Base-by-base conservation (phyloP, 2,113 vertebrate species). In the Seriola aureovittata region DNA sequence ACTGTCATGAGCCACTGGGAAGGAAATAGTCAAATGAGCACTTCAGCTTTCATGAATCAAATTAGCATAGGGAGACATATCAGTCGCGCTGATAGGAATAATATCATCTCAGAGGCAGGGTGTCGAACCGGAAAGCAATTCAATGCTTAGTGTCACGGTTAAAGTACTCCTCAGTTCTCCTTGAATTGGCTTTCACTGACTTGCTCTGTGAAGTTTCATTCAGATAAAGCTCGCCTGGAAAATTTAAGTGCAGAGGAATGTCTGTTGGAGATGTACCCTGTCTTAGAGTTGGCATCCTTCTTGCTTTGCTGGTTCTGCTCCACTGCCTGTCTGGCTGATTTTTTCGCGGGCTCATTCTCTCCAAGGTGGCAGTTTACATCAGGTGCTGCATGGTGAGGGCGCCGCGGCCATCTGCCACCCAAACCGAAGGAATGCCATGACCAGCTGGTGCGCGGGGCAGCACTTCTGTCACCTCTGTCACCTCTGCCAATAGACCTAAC, bases 171-270 rank as follows among this genome's bases (percentile, higher is more conserved):
- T 81, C 71, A 48, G 36, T 84, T 88, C 81, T 86, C 74, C 70
- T 75, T 73, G 65, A 87, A 81, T 79, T 66, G 58, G 68, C 25
- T 80, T 85, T 85, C 52, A 50, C 69, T 66, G 57, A 75, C 75
- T 75, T 75, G 25, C 64, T 84, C 69, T 68, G 58, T 86, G 59
- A 89, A 80, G 86, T 90, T 85, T 80, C 58, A 76, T 75, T 89
- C 65, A 84, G 60, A 91, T 85, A 80, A 84, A 87, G 67, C 65
- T 70, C 2, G 60, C 50, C 50, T 85, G 75, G 66, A 85, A 89
- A 84, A 38, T 86, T 57, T 63, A 52, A 85, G 80, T 71, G 73
- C 55, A 25, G 52, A 85, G 65, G 62, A 90, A 86, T 81, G 81
- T 85, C 40, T 85, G 75, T 25, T 75, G 52, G 75, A 82, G 62